Conservation (phyloP, 2,797 vertebrate genomes). For the Cossypha niveicapilla region DNA sequence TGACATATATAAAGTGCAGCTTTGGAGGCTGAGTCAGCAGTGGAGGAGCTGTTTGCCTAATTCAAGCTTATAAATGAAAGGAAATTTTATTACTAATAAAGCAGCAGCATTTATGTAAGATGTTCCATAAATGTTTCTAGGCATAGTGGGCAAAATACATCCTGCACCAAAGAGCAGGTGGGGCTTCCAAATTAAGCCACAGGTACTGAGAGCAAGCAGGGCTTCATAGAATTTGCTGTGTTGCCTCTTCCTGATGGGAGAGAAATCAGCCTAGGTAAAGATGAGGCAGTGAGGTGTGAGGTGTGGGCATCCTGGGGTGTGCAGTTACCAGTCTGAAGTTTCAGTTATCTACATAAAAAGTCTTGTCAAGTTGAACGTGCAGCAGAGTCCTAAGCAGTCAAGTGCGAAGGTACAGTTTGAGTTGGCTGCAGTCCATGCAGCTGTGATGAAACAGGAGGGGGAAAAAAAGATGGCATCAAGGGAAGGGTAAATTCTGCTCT, state of each 20-base stretch:
- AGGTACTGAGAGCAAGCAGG: background rate
- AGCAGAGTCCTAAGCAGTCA: background rate
- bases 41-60: slow-evolving; percentile 14
- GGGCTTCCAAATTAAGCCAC: background rate
- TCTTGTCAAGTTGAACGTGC: background rate
- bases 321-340: background rate
- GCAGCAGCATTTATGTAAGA: background rate
- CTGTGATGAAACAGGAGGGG: slow-evolving; percentile 41
- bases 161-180: background rate
- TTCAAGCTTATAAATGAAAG: slow-evolving; percentile 62
- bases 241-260: background rate
- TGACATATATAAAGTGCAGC: slow-evolving; percentile 69
- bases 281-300: background rate
- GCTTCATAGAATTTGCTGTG: background rate
- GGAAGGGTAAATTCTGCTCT: slow-evolving; percentile 59
- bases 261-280: background rate
- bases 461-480: slow-evolving; percentile 31
- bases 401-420: slow-evolving; percentile 29
- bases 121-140: background rate
- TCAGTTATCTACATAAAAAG: background rate
- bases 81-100: slow-evolving; percentile 52
- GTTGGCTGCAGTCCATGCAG: slow-evolving; percentile 47
- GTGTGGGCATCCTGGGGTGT: background rate
- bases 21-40: slow-evolving; percentile 67
- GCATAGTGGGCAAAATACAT: background rate